Conservation (phyloP, 2,113 vertebrate species). For the Rhynchomys soricoides region DNA sequence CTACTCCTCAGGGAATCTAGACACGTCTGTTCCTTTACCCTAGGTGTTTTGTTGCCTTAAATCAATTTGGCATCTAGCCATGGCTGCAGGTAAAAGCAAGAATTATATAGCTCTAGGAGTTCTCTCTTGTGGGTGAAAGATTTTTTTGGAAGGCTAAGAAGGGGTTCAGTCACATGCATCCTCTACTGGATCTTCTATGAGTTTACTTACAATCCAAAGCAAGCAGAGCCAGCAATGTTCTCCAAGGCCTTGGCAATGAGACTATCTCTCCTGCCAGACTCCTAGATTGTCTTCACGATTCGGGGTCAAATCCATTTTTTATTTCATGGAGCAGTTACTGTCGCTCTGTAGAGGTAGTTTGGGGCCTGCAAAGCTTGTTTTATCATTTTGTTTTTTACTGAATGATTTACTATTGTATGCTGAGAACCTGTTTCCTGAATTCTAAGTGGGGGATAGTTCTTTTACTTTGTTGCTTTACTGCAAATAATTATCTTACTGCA, state of each 20-base stretch:
- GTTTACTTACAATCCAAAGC: neutral
- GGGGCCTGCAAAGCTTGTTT: neutral
- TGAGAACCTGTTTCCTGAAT: neutral
- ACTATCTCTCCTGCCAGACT: conserved; percentile 11
- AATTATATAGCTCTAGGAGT: neutral
- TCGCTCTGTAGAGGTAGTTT: neutral
- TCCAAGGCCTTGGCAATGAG: neutral
- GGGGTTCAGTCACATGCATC: neutral
- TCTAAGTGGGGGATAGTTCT: neutral
- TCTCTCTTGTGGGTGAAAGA: neutral
- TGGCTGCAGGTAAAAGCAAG: conserved; percentile 7
- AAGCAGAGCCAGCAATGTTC: neutral
- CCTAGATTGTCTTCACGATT: neutral
- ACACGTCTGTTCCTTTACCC: neutral
- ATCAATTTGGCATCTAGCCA: neutral
- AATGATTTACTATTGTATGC: neutral
- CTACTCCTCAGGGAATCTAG: neutral
- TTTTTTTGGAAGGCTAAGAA: neutral
- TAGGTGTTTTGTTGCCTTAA: neutral
- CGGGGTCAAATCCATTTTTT: neutral
- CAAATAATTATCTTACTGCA: neutral
- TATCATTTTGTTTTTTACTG: neutral
- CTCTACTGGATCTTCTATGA: neutral
- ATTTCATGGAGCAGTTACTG: conserved; percentile 16
- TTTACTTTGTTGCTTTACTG: neutral